A percentile compares a stretch with the other conserved stretches of the same genome.
Conservation (phyloP, 1,140 invertebrate genomes). For the Zaprionus inermis region DNA sequence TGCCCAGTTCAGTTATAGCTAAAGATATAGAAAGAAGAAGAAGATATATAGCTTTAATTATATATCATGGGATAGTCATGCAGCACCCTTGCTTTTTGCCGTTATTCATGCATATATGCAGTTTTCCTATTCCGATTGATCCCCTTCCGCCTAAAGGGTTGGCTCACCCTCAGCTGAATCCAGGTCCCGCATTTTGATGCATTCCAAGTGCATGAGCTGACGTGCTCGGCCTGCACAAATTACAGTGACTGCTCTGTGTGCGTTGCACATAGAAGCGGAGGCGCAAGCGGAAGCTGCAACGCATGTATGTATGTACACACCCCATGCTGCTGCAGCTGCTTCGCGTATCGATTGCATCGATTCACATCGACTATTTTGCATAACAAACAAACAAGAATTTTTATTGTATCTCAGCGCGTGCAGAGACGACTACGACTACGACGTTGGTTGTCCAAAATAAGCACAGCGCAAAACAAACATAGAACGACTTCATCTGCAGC, state of each 20-base stretch:
- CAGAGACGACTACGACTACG: constrained; percentile 14
- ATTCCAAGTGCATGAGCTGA: constrained; percentile 3
- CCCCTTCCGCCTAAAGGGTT: neutral
- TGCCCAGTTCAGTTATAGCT: too few relatives aligned
- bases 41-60: too few relatives aligned
- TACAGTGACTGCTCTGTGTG: neutral
- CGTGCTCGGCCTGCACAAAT: neutral
- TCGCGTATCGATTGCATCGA: constrained; percentile 32
- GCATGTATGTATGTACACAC: too few relatives aligned
- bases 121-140: neutral
- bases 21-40: too few relatives aligned
- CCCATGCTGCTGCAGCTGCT: neutral
- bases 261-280: neutral
- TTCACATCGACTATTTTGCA: constrained; percentile 59
- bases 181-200: neutral
- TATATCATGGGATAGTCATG: too few relatives aligned
- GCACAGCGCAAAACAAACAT: constrained; percentile 16
- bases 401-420: constrained; percentile 41
- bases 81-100: neutral
- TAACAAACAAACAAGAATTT: constrained; percentile 68
- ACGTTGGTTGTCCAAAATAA: constrained; percentile 14
- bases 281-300: constrained; percentile 33
- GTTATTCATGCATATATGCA: neutral
- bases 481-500: constrained; percentile 30
- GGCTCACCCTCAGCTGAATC: neutral